Conservation (phyloP, 2,797 vertebrate genomes). For the Lophius americanus region DNA sequence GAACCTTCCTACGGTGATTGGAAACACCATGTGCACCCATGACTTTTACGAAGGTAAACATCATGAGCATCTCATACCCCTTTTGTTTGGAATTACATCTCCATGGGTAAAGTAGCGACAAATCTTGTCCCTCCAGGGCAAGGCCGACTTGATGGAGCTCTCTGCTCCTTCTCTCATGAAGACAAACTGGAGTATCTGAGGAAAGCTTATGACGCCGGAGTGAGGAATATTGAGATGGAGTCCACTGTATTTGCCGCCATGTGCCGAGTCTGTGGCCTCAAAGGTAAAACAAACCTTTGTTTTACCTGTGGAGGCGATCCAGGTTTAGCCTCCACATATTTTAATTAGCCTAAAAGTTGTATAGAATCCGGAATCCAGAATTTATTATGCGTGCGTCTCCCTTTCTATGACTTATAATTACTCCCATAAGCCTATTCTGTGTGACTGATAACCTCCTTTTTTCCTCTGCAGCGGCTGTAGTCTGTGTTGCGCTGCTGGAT, state of each 20-base stretch:
- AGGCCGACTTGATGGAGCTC: conserved; percentile 86
- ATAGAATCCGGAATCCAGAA: not conserved
- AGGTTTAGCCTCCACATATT: not conserved
- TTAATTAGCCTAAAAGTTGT: not conserved
- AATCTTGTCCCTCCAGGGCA: conserved; percentile 79
- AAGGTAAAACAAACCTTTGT: conserved; percentile 81
- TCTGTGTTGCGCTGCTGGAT: conserved; percentile 89
- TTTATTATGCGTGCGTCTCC: not conserved
- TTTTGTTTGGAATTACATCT: not conserved
- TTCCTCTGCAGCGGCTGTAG: conserved; percentile 83
- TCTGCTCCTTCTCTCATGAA: conserved; percentile 89
- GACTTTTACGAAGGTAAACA: conserved; percentile 90
- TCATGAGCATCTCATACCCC: not conserved
- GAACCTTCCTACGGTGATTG: conserved; percentile 79
- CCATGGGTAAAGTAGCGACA: conserved; percentile 6
- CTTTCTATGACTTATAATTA: conserved; percentile 1
- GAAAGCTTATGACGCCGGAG: conserved; percentile 82
- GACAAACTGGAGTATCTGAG: conserved; percentile 88
- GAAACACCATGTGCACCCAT: conserved; percentile 89
- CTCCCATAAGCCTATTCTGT: not conserved
- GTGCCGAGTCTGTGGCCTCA: conserved; percentile 87
- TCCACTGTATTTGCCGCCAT: conserved; percentile 89
- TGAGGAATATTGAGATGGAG: conserved; percentile 93
- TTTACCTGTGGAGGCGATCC: no score
- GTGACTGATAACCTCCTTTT: conserved; percentile 1